A percentile compares a stretch with the other conserved stretches of the same genome.
phyloP scores from a whole-genome alignment of 2,113 vertebrate species.

The Epinephelus lanceolatus region DNA sequence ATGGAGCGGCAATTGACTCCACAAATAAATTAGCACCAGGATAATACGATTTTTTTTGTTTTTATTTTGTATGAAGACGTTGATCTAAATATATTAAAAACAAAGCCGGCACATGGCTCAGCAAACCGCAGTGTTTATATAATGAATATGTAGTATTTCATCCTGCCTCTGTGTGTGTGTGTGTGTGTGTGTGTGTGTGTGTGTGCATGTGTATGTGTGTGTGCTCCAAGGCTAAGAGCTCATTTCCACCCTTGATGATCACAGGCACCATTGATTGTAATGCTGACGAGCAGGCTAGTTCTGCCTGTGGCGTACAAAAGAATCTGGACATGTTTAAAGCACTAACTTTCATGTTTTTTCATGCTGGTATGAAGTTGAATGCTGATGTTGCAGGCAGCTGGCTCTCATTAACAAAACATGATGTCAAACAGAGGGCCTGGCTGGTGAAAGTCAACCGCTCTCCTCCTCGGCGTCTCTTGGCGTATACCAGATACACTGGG shows the following conservation, averaged over 20 bases:
- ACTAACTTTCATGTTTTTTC: constrained; percentile 78
- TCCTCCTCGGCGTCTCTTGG: constrained; percentile 38
- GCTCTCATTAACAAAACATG: constrained; percentile 79
- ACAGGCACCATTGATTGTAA: constrained; percentile 81
- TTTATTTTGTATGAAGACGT: constrained; percentile 51
- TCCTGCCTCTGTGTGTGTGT: constrained; percentile 3
- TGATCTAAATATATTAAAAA: constrained; percentile 53
- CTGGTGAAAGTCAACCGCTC: constrained; percentile 67
- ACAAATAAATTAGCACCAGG: constrained; percentile 46
- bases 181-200: constrained; percentile 42
- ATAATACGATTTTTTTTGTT: constrained; percentile 38
- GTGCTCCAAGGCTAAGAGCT: constrained; percentile 74
- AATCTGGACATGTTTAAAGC: constrained; percentile 84
- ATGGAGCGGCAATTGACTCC: constrained; percentile 13
- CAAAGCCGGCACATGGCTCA: constrained; percentile 50
- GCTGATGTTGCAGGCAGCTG: constrained; percentile 78
- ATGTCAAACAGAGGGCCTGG: constrained; percentile 79
- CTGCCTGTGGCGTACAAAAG: constrained; percentile 68
- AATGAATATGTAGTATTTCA: constrained; percentile 55
- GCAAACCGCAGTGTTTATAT: constrained; percentile 64
- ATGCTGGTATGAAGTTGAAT: constrained; percentile 75
- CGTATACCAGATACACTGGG: constrained; percentile 3
- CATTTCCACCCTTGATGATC: constrained; percentile 81
- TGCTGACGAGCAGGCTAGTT: constrained; percentile 74
- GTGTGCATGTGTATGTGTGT: background rate